These are phyloP conservation scores for Parotia lawesii DNA, from an alignment of 2,113 vertebrate species.

Conservation along the genomic window DNA sequence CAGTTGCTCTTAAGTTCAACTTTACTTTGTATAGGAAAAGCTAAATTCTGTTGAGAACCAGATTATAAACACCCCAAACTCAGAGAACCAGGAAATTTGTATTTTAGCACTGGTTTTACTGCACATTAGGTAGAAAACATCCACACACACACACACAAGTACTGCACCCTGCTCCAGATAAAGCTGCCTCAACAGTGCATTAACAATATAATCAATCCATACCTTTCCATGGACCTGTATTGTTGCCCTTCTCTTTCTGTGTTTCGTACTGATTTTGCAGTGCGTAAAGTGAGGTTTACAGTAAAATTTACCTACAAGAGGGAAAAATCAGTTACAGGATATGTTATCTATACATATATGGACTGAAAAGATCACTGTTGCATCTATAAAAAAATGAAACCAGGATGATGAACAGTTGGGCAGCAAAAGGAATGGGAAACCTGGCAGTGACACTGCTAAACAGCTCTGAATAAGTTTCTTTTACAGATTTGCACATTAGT, in stretches of 20 bases:
- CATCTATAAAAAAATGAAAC: neutral
- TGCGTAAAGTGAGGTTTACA: conserved; percentile 93
- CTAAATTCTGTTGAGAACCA: neutral
- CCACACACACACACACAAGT: neutral
- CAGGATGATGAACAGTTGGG: neutral
- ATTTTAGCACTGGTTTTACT: neutral
- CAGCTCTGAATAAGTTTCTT: neutral
- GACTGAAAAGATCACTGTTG: neutral
- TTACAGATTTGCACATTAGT: neutral
- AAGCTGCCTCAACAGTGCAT: neutral
- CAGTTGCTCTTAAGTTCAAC: neutral
- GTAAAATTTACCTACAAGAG: conserved; percentile 87
- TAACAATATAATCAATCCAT: neutral
- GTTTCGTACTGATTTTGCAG: conserved; percentile 77
- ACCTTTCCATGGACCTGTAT: conserved; percentile 69
- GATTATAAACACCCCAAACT: neutral
- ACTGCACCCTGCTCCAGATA: neutral
- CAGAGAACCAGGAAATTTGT: neutral
- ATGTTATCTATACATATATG: neutral
- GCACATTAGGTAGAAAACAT: neutral
- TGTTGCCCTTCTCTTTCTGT: conserved; percentile 77
- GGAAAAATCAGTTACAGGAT: neutral
- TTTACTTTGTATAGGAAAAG: neutral
- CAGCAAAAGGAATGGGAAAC: neutral
- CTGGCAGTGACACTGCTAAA: neutral